These are phyloP conservation scores for Astatoreochromis straeleni DNA, from an alignment of 2,113 vertebrate genomes.

Conservation along the genomic window DNA sequence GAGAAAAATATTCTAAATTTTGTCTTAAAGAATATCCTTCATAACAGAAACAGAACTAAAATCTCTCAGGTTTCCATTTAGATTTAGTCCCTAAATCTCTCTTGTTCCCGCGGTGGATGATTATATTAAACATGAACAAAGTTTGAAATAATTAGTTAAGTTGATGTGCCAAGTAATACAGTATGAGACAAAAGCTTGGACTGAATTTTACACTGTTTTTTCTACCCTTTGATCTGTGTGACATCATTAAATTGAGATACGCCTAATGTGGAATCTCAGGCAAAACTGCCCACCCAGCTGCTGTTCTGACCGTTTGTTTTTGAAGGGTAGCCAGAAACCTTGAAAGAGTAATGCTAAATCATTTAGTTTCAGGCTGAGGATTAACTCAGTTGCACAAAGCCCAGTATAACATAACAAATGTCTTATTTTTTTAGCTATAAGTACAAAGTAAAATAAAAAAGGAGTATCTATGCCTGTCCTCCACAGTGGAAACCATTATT, in stretches of 20 bases:
- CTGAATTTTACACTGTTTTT: rapidly evolving
- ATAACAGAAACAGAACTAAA: not conserved
- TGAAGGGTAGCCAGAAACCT: not conserved
- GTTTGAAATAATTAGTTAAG: not conserved
- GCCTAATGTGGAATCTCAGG: rapidly evolving
- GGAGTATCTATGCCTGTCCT: not conserved
- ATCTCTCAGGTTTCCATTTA: rapidly evolving
- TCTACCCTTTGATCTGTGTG: not conserved
- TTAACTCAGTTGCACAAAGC: not conserved
- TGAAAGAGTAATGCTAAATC: rapidly evolving
- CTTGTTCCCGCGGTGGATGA: rapidly evolving
- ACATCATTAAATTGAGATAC: rapidly evolving
- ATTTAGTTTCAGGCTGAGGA: rapidly evolving
- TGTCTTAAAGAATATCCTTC: not conserved
- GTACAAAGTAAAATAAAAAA: rapidly evolving
- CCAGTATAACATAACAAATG: not conserved
- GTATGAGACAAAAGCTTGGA: not conserved
- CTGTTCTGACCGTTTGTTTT: not conserved
- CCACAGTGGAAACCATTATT: not conserved
- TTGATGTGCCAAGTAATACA: rapidly evolving
- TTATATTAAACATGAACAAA: rapidly evolving
- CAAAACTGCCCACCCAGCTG: not conserved
- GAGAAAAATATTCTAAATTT: rapidly evolving
- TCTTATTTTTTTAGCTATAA: rapidly evolving
- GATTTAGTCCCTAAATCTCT: rapidly evolving